These are phyloP conservation scores for Gymnocheta viridis DNA, from an alignment of 2,888 invertebrate genomes.

Conservation along the genomic window DNA sequence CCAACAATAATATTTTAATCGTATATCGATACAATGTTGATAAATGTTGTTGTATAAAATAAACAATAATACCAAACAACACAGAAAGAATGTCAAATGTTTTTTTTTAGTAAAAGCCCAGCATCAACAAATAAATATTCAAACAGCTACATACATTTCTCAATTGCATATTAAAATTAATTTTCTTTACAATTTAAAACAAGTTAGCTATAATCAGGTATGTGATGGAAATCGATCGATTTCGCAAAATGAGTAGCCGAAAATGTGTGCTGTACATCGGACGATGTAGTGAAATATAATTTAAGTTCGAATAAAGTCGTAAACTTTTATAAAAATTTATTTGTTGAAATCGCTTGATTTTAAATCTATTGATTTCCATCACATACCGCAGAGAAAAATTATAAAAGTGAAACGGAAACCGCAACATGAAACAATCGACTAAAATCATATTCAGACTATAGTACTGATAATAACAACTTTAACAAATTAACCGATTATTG, in stretches of 20 bases:
- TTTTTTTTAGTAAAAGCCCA: constrained; percentile 15
- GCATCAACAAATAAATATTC: not conserved
- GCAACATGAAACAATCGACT: not conserved
- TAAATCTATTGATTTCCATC: no score
- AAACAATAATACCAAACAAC: constrained; percentile 41
- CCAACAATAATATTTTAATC: constrained; percentile 30
- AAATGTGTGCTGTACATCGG: no score
- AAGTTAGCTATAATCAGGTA: no score
- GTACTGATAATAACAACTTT: not conserved
- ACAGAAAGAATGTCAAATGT: constrained; percentile 23
- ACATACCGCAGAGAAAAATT: no score
- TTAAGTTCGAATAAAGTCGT: no score
- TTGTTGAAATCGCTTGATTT: no score
- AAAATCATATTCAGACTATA: not conserved
- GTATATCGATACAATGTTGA: constrained; percentile 29
- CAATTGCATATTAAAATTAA: not conserved
- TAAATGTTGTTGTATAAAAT: constrained; percentile 55
- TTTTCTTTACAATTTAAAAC: not conserved
- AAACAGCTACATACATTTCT: constrained; percentile 7
- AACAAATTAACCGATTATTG: not conserved
- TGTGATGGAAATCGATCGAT: no score
- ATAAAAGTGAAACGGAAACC: not conserved
- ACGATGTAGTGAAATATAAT: no score
- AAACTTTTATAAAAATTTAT: no score
- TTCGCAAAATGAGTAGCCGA: no score